phyloP scores from a whole-genome alignment of 1,140 invertebrate genomes.

The Lysiphlebus fabarum region DNA sequence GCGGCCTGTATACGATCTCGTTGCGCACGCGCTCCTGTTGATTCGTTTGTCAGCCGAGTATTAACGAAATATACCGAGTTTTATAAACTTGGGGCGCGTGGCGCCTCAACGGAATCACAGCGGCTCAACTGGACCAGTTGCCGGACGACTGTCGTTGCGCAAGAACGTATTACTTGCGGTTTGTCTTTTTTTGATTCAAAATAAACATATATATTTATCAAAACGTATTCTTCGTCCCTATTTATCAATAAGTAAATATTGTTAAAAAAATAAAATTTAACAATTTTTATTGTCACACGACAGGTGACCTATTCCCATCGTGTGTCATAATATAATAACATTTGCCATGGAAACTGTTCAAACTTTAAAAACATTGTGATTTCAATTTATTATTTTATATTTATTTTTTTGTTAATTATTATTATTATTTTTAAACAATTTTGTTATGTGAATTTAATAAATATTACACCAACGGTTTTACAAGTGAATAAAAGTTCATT shows the following conservation, averaged over 20 bases:
- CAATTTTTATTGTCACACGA: neutral
- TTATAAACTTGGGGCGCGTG: conserved; percentile 43
- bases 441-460: no score
- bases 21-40: conserved; percentile 20
- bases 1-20: conserved; percentile 24
- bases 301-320: neutral
- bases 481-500: no score
- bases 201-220: no score
- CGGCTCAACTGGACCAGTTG: conserved; percentile 37
- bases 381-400: no score
- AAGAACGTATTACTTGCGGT: conserved; percentile 15
- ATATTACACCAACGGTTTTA: no score
- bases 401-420: no score
- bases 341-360: no score
- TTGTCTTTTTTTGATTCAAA: neutral
- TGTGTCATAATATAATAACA: no score
- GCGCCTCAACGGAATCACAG: conserved; percentile 42
- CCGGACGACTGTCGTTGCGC: conserved; percentile 42
- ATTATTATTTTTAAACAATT: no score
- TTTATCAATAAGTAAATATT: neutral
- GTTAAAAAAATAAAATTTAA: neutral
- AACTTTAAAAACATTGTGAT: no score
- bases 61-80: conserved; percentile 29
- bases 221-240: neutral
- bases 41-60: conserved; percentile 18